These are phyloP conservation scores for Drosophila mercatorum DNA, from an alignment of 2,888 invertebrate genomes.

Conservation along the genomic window DNA sequence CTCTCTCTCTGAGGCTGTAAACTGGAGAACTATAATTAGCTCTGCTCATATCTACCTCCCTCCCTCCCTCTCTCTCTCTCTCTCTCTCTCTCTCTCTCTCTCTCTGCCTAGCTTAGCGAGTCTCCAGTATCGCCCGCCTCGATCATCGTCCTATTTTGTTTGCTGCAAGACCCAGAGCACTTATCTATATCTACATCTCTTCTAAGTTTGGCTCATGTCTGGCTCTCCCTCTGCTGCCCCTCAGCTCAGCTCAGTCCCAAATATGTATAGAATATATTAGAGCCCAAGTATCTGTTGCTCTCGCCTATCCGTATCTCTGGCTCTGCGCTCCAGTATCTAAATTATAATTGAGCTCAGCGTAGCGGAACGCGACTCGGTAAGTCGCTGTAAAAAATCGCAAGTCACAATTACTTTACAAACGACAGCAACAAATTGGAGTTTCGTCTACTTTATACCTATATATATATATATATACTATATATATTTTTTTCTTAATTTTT, in stretches of 20 bases:
- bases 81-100: not conserved
- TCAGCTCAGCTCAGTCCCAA: not conserved
- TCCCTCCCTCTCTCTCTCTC: too few species aligned
- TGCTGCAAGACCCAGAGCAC: not conserved
- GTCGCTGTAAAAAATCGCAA: slow-evolving; percentile 38
- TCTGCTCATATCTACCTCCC: too few species aligned
- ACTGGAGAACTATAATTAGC: too few species aligned
- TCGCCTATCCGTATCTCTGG: slow-evolving; percentile 17
- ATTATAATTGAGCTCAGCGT: slow-evolving; percentile 60
- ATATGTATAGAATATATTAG: not conserved
- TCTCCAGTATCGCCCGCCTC: not conserved
- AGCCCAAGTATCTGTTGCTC: not conserved
- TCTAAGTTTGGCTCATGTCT: slow-evolving; percentile 9
- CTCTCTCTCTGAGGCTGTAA: too few species aligned
- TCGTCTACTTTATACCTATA: not conserved
- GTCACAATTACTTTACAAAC: slow-evolving; percentile 49
- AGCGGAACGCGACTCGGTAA: slow-evolving; percentile 53
- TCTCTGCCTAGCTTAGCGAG: not conserved
- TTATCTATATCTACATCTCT: slow-evolving; percentile 4
- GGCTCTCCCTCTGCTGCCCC: not conserved
- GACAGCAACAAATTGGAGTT: slow-evolving; percentile 20
- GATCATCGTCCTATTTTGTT: not conserved
- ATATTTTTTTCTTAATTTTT: not conserved
- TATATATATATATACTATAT: not conserved
- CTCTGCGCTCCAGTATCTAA: slow-evolving; percentile 62